Conservation (phyloP, 2,888 invertebrate species). For the Magallana nippona region DNA sequence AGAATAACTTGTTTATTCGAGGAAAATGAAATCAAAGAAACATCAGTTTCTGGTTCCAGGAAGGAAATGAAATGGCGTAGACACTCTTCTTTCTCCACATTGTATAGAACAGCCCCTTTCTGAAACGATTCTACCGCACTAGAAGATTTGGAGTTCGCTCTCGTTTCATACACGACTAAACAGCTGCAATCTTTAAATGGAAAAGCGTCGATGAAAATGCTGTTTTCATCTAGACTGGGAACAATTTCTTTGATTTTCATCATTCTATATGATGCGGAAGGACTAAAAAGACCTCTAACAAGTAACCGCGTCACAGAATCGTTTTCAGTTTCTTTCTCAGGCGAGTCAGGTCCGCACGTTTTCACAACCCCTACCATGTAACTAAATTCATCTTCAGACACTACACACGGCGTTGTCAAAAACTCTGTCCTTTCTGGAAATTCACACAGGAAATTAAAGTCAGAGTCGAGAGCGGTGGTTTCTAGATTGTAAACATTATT, state of each 20-base stretch:
- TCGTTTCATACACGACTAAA: constrained; percentile 64
- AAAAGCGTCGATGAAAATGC: constrained; percentile 63
- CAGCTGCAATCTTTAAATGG: constrained; percentile 57
- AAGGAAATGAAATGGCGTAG: constrained; percentile 62
- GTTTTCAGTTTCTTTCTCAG: constrained; percentile 48
- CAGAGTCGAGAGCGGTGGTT: constrained; percentile 58
- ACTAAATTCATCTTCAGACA: constrained; percentile 46
- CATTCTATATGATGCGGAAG: constrained; percentile 47
- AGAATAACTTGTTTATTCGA: constrained; percentile 57
- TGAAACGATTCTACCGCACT: constrained; percentile 34
- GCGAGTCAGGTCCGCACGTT: constrained; percentile 53
- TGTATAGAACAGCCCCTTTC: constrained; percentile 69
- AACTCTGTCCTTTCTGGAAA: constrained; percentile 66
- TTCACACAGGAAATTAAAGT: constrained; percentile 54
- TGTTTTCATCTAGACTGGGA: constrained; percentile 55
- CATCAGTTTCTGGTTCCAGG: constrained; percentile 56
- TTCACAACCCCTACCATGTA: constrained; percentile 64
- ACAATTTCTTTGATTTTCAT: constrained; percentile 60
- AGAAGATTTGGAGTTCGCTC: constrained; percentile 60
- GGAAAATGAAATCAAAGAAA: constrained; percentile 59
- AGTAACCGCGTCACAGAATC: constrained; percentile 59
- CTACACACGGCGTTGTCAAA: constrained; percentile 61
- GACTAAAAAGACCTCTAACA: constrained; percentile 53
- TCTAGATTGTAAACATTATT: constrained; percentile 65
- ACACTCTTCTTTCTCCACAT: constrained; percentile 60